Evolutionary conservation across 1,140 invertebrate genomes (phyloP).

Genomic region (Ectropis grisescens): DNA sequence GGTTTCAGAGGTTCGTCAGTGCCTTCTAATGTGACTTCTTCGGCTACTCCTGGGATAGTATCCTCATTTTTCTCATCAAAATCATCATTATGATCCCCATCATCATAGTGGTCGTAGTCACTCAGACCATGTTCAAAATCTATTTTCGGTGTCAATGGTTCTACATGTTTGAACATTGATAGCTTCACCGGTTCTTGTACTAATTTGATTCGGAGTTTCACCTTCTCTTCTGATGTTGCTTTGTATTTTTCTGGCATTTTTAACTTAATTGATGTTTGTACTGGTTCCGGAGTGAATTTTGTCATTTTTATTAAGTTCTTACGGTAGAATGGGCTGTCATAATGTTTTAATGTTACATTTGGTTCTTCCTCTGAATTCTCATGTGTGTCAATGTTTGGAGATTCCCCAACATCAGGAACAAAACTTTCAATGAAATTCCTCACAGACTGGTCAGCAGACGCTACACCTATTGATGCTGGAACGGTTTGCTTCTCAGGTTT

Average conservation of each 20-base stretch:
- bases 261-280: conserved; percentile 4
- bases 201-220: conserved; percentile 22
- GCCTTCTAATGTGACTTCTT: conserved; percentile 39
- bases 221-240: conserved; percentile 13
- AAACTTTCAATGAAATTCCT: conserved; percentile 51
- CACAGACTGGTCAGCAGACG: conserved; percentile 22
- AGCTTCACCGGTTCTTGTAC: conserved; percentile 11
- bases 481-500: neutral
- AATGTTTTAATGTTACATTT: too few relatives aligned
- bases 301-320: conserved; percentile 26
- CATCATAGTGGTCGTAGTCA: too few relatives aligned
- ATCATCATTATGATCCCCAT: conserved; percentile 12
- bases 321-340: too few relatives aligned
- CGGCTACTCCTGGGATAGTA: conserved; percentile 37
- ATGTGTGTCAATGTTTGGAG: too few relatives aligned
- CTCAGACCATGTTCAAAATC: too few relatives aligned
- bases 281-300: conserved; percentile 14
- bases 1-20: conserved; percentile 13
- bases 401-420: conserved; percentile 25
- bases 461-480: conserved; percentile 18
- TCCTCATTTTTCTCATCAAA: conserved; percentile 7
- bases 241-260: conserved; percentile 33
- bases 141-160: too few relatives aligned
- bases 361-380: too few relatives aligned
- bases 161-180: too few relatives aligned